Base-by-base conservation (phyloP, 2,797 vertebrate species). In the Lacerta bilineata region DNA sequence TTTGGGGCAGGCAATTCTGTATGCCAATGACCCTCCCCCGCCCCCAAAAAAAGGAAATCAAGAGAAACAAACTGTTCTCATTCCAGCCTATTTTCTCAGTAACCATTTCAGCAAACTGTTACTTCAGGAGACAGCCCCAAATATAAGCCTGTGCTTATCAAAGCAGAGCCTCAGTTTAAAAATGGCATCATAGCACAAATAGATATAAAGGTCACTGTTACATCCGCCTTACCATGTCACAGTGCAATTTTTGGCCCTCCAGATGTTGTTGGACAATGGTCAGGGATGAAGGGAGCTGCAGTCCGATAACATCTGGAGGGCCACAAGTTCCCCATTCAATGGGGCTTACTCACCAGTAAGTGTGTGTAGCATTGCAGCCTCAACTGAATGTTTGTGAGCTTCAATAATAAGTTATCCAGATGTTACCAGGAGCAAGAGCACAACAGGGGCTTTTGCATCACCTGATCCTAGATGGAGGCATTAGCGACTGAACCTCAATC, bases 131-230 rank as follows among this genome's bases (percentile, higher is more conserved):
- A 79, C 18, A 83, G 25, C 39, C 76, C 43, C 20, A 50, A 78
- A 41, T 11, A 88, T 11, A 90, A 10, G 36, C 71, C 86, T 91
- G 68, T 59, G 20, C 39, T 89, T 87, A 72, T 83, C n/a, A 61
- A 83, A 79, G 36, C 90, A 87, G 29, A 3, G 43, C 1, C 79
- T 87, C 8, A 25, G 18, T 80, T 50, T 11, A 61, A 66, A 78
- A 68, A 85, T 13, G 66, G 39, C 15, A 43, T 72, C 27, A 61
- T 39, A 66, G 59, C 18, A 61, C 59, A 18, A 13, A 23, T 25
- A n/a, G 36, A 66, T 41, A 36, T 6, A n/a, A 72, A 20, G 46
- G 68, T 76, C 8, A 89, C 20, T 87, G 83, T 71, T 33, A 25
- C 29, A 25, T 50, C 59, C 59, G 20, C 36, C 39, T 82, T 77